Conservation (phyloP, 2,888 invertebrate genomes). For the Polydrusus pterygomalis region DNA sequence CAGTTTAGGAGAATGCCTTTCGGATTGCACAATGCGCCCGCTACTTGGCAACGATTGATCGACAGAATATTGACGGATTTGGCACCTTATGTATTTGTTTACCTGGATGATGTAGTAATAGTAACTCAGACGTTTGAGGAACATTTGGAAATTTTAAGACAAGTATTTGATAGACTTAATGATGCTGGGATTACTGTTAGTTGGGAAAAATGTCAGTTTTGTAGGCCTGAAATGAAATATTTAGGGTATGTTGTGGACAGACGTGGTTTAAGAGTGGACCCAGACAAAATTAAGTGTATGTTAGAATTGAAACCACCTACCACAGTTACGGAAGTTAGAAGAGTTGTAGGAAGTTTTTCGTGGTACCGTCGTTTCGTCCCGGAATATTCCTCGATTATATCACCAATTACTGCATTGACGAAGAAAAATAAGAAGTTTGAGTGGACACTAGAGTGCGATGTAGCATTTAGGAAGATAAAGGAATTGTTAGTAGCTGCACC, state of each 20-base stretch:
- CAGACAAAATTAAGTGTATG: constrained; percentile 42
- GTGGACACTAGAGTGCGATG: too few species aligned
- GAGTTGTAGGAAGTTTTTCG: constrained; percentile 33
- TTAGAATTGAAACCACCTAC: constrained; percentile 22
- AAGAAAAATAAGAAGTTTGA: too few species aligned
- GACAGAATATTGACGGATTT: constrained; percentile 59
- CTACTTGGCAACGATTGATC: constrained; percentile 62
- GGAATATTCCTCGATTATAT: constrained; percentile 13
- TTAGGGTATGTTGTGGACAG: constrained; percentile 49
- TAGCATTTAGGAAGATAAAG: too few species aligned
- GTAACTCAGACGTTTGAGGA: constrained; percentile 55
- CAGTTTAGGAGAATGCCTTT: constrained; percentile 64
- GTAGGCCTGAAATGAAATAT: constrained; percentile 41
- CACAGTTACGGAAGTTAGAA: constrained; percentile 33
- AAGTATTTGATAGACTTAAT: constrained; percentile 50
- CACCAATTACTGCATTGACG: constrained; percentile 43
- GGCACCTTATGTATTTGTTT: constrained; percentile 58
- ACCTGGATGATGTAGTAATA: constrained; percentile 58
- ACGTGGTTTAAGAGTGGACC: constrained; percentile 42
- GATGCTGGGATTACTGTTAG: constrained; percentile 58
- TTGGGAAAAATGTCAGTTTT: constrained; percentile 44
- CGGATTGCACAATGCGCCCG: constrained; percentile 61
- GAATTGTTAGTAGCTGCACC: too few species aligned
- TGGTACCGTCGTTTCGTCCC: constrained; percentile 44
- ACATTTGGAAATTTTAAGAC: constrained; percentile 49